Conservation (phyloP, 2,888 invertebrate genomes). For the Apotomis capreana region DNA sequence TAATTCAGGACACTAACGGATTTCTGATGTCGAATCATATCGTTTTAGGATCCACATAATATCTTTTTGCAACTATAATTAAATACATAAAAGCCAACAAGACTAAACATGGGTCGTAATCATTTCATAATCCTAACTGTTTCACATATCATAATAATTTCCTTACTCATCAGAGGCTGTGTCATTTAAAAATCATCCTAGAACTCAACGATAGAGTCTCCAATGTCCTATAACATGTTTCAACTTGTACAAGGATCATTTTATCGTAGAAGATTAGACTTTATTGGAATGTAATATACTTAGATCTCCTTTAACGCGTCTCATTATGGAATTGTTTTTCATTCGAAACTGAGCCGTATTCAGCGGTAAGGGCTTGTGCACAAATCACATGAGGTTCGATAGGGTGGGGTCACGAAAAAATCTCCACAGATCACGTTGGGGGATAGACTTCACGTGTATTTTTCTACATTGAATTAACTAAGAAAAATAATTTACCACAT, state of each 20-base stretch:
- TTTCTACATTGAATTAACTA: neutral
- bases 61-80: conserved; percentile 1
- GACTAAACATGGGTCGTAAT: neutral
- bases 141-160: neutral
- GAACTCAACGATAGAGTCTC: neutral
- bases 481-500: too few relatives aligned
- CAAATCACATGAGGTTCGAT: too few relatives aligned
- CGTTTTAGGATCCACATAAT: too few relatives aligned
- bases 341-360: neutral
- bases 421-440: too few relatives aligned
- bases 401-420: too few relatives aligned
- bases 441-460: too few relatives aligned
- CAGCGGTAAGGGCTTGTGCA: too few relatives aligned
- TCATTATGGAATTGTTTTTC: neutral
- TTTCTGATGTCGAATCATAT: too few relatives aligned
- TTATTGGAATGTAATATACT: neutral
- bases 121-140: conserved; percentile 8
- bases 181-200: neutral
- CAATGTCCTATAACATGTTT: neutral
- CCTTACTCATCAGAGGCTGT: neutral
- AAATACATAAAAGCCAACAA: neutral
- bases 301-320: neutral
- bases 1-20: too few relatives aligned
- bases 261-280: neutral
- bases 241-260: neutral